phyloP scores from a whole-genome alignment of 2,888 invertebrate species.

The Nomada hirtipes region DNA sequence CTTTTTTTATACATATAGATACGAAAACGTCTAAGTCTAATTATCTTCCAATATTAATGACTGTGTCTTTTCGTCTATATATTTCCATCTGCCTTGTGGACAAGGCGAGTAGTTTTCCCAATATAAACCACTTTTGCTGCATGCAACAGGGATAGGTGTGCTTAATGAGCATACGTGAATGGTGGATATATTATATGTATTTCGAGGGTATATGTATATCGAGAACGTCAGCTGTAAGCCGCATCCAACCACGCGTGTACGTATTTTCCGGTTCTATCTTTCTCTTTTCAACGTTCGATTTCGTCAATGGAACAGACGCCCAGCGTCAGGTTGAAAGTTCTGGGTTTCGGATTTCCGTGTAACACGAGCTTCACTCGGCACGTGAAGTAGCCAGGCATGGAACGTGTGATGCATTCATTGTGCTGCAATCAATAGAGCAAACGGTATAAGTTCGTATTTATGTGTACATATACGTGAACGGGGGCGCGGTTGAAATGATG shows the following conservation, averaged over 20 bases:
- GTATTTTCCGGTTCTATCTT: constrained; percentile 33
- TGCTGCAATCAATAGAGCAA: constrained; percentile 30
- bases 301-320: constrained; percentile 54
- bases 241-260: constrained; percentile 35
- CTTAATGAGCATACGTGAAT: no score
- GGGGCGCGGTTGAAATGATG: no score
- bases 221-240: constrained; percentile 60
- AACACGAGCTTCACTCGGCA: constrained; percentile 36
- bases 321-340: constrained; percentile 57
- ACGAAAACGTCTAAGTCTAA: no score
- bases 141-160: no score
- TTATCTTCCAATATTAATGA: no score
- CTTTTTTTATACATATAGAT: no score
- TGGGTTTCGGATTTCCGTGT: constrained; percentile 64
- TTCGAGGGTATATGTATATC: neutral
- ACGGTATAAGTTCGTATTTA: neutral
- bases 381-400: constrained; percentile 8
- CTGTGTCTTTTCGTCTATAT: no score
- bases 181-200: no score
- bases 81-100: no score
- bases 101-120: no score
- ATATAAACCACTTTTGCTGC: no score
- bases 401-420: constrained; percentile 21
- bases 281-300: constrained; percentile 13
- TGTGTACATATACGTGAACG: no score